Evolutionary conservation across 1,140 invertebrate species (phyloP).

Genomic region (Battus philenor): DNA sequence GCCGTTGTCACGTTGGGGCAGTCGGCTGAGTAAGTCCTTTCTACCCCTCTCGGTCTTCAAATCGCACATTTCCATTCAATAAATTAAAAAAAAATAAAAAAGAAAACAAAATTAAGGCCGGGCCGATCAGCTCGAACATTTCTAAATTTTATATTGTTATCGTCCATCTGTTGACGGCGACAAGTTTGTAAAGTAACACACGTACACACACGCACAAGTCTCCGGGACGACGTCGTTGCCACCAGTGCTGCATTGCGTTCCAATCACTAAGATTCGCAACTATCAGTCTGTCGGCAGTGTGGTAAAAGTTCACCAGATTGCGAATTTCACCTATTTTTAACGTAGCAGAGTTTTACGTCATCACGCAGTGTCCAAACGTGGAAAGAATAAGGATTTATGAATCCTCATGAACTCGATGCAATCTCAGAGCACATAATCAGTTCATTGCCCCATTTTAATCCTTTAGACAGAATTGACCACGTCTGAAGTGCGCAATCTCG

Average conservation of each 20-base stretch:
- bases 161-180: slow-evolving; percentile 12
- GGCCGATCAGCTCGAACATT: slow-evolving; percentile 14
- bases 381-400: no score
- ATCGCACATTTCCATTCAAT: slow-evolving; percentile 4
- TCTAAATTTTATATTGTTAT: slow-evolving; percentile 10
- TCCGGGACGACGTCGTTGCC: slow-evolving; percentile 2
- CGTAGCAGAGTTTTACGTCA: no score
- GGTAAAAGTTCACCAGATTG: no score
- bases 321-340: no score
- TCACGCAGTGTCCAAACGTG: no score
- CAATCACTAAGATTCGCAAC: not conserved
- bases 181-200: slow-evolving; percentile 3
- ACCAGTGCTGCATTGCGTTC: slow-evolving; percentile 14
- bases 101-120: slow-evolving; percentile 2
- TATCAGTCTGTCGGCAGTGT: no score
- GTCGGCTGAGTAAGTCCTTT: not conserved
- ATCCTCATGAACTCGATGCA: no score
- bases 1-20: slow-evolving; percentile 19
- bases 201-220: slow-evolving; percentile 5
- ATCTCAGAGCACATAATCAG: no score
- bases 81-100: slow-evolving; percentile 11
- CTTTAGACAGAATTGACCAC: no score
- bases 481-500: no score
- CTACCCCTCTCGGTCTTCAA: not conserved
- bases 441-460: no score